Evolutionary conservation across 2,888 invertebrate genomes (phyloP).

Genomic region (Agrilus mali): DNA sequence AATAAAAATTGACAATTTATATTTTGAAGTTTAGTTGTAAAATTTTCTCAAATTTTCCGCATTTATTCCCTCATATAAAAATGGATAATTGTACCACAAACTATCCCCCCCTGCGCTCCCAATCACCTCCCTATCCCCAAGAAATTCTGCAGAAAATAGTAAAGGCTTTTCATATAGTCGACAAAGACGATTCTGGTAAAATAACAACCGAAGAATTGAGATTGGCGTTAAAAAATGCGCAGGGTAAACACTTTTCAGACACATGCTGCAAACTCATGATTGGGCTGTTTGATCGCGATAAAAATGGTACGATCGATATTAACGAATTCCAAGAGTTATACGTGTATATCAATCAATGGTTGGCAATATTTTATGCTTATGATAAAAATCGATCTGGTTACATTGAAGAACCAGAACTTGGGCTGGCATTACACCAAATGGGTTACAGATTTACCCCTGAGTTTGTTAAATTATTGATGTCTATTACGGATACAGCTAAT

Average conservation of each 20-base stretch:
- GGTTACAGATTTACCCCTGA: conserved; percentile 66
- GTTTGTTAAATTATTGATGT: conserved; percentile 54
- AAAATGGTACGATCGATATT: conserved; percentile 61
- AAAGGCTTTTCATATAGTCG: conserved; percentile 49
- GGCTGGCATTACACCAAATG: conserved; percentile 66
- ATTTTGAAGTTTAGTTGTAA: background rate
- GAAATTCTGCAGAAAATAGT: too few relatives aligned
- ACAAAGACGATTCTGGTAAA: conserved; percentile 63
- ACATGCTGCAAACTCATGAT: conserved; percentile 72
- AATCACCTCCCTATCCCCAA: too few relatives aligned
- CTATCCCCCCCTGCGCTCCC: too few relatives aligned
- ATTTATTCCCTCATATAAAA: too few relatives aligned
- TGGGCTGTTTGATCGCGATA: conserved; percentile 70
- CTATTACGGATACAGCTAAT: conserved; percentile 46
- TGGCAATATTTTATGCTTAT: conserved; percentile 63
- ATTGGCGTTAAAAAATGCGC: conserved; percentile 63
- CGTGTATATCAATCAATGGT: conserved; percentile 73
- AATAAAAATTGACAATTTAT: background rate
- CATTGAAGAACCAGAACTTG: conserved; percentile 61
- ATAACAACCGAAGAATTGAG: conserved; percentile 61
- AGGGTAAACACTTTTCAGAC: conserved; percentile 64
- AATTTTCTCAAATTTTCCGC: too few relatives aligned
- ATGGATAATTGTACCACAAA: too few relatives aligned
- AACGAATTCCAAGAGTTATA: conserved; percentile 69
- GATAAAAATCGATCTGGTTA: conserved; percentile 66